Evolutionary conservation across 2,888 invertebrate genomes (phyloP).

Genomic region (Boloria euphrosyne): DNA sequence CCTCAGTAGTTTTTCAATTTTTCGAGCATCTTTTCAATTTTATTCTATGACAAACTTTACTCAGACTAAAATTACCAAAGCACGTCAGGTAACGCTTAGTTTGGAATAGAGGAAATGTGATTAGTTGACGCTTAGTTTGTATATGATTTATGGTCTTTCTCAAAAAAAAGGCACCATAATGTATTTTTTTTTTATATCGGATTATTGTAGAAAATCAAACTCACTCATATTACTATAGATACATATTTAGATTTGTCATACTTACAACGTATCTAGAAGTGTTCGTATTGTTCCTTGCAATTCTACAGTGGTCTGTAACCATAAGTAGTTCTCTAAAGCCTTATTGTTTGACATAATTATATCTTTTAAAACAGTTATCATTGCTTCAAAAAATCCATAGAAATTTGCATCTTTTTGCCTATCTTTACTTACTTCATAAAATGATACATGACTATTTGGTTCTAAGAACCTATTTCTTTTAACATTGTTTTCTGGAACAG

Average conservation of each 20-base stretch:
- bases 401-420: slow-evolving; percentile 12
- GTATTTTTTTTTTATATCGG: no score
- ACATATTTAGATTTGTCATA: slow-evolving; percentile 1
- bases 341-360: slow-evolving; percentile 51
- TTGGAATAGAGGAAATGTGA: no score
- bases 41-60: no score
- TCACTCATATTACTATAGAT: no score
- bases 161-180: no score
- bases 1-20: no score
- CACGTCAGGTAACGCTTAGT: no score
- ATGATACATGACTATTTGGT: neutral
- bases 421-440: neutral
- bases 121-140: no score
- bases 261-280: slow-evolving; percentile 59
- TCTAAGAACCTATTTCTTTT: neutral
- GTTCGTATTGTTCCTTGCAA: slow-evolving; percentile 57
- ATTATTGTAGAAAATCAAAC: no score
- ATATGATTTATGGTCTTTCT: no score
- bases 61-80: no score
- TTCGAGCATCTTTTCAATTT: no score
- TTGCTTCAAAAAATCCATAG: slow-evolving; percentile 42
- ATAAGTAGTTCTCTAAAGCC: slow-evolving; percentile 57
- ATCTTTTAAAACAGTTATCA: slow-evolving; percentile 54
- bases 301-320: slow-evolving; percentile 63
- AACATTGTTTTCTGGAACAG: slow-evolving; percentile 11